These are phyloP conservation scores for Operophtera brumata DNA, from an alignment of 2,888 invertebrate genomes.

Conservation along the genomic window DNA sequence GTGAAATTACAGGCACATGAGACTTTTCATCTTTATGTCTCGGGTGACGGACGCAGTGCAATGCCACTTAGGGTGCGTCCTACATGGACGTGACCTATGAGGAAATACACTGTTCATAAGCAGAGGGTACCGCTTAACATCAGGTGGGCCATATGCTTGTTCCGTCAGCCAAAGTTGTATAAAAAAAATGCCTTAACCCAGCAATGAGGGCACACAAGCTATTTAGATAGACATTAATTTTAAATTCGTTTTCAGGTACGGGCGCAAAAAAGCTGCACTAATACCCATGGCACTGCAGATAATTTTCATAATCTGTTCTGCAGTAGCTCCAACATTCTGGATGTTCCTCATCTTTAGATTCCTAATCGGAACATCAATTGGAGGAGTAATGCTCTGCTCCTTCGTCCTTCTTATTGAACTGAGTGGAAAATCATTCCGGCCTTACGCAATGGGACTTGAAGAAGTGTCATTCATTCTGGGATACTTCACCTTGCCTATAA, in stretches of 20 bases:
- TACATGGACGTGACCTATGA: too few relatives aligned
- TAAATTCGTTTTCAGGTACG: constrained; percentile 77
- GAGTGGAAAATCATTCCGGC: constrained; percentile 78
- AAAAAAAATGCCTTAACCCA: too few relatives aligned
- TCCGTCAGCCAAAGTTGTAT: too few relatives aligned
- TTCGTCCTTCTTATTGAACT: constrained; percentile 84
- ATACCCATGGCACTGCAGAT: constrained; percentile 79
- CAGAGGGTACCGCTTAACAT: too few relatives aligned
- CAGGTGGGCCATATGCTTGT: too few relatives aligned
- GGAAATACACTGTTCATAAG: too few relatives aligned
- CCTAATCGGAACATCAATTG: constrained; percentile 81
- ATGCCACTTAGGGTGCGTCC: too few relatives aligned
- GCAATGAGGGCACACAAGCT: too few relatives aligned
- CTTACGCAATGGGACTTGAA: constrained; percentile 76
- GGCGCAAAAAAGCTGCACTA: constrained; percentile 82
- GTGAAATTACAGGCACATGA: too few relatives aligned
- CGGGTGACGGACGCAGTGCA: too few relatives aligned
- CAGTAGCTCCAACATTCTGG: constrained; percentile 80
- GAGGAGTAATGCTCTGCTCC: constrained; percentile 84
- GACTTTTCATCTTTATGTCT: too few relatives aligned
- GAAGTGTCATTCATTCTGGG: constrained; percentile 79
- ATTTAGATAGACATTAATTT: too few relatives aligned
- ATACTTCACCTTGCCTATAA: constrained; percentile 76
- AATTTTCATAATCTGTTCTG: constrained; percentile 77
- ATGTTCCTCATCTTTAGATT: constrained; percentile 81